Evolutionary conservation across 2,888 invertebrate genomes (phyloP).

Genomic region (Nezara viridula): DNA sequence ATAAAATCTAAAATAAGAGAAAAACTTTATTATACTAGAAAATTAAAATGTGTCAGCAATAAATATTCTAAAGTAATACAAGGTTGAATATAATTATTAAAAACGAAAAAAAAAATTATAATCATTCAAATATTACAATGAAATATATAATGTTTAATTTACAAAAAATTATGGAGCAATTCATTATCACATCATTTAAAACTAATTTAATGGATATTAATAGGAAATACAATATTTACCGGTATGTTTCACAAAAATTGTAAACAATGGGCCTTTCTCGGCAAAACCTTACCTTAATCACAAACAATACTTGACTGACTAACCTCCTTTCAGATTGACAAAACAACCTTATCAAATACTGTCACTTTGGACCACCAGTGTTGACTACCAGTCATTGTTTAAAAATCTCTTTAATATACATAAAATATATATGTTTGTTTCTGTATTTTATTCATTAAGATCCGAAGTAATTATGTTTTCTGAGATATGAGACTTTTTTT

Average conservation of each 20-base stretch:
- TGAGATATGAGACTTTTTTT: not conserved
- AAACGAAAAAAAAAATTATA: not conserved
- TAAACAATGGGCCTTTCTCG: not conserved
- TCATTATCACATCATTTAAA: not conserved
- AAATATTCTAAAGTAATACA: not conserved
- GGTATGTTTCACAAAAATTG: not conserved
- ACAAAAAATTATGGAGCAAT: not conserved
- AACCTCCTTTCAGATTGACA: constrained; percentile 26
- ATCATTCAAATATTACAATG: not conserved
- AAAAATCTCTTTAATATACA: not conserved
- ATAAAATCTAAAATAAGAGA: no score
- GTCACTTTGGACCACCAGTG: constrained; percentile 24
- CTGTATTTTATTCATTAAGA: not conserved
- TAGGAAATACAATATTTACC: not conserved
- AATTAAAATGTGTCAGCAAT: not conserved
- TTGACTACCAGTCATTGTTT: not conserved
- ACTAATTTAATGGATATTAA: not conserved
- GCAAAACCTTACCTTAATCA: not conserved
- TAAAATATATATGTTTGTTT: not conserved
- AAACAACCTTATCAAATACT: constrained; percentile 31
- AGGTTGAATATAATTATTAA: not conserved
- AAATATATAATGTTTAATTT: not conserved
- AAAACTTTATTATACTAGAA: not conserved
- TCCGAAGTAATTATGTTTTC: not conserved
- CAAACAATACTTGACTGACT: not conserved